These are phyloP conservation scores for Dryobota labecula DNA, from an alignment of 2,888 invertebrate genomes.

Conservation along the genomic window DNA sequence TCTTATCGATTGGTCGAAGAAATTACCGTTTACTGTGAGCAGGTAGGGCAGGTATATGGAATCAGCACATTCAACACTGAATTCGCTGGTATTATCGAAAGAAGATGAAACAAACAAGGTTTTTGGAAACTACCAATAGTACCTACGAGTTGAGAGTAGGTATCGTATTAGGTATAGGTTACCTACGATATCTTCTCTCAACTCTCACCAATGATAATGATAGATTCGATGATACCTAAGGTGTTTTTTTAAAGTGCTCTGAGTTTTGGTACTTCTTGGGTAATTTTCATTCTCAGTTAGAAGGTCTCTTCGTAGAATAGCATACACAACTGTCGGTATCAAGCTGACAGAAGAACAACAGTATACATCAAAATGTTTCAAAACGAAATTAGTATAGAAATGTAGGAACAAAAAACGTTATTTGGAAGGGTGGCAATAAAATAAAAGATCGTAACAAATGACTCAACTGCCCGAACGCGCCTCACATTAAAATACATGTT, in stretches of 20 bases:
- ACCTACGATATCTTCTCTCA: background rate
- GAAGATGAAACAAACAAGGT: background rate
- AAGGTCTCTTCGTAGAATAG: background rate
- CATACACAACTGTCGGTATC: conserved; percentile 17
- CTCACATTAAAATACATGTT: conserved; percentile 84
- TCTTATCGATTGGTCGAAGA: background rate
- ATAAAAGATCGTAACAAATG: conserved; percentile 86
- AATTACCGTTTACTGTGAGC: background rate
- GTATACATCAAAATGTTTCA: conserved; percentile 35
- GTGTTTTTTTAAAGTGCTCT: background rate
- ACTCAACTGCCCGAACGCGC: conserved; percentile 83
- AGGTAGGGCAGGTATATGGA: no score
- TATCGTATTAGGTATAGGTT: background rate
- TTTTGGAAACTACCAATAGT: background rate
- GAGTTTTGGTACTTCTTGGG: background rate
- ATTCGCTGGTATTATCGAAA: background rate
- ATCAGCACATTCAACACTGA: background rate
- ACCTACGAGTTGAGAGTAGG: background rate
- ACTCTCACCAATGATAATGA: background rate
- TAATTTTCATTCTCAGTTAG: conserved; percentile 4
- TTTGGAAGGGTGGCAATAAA: conserved; percentile 77
- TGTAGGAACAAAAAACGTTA: conserved; percentile 71
- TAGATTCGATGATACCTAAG: background rate
- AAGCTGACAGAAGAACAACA: conserved; percentile 28
- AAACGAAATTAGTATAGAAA: conserved; percentile 65